phyloP scores from a whole-genome alignment of 2,113 vertebrate species.

The Petrocephalus zakoni region DNA sequence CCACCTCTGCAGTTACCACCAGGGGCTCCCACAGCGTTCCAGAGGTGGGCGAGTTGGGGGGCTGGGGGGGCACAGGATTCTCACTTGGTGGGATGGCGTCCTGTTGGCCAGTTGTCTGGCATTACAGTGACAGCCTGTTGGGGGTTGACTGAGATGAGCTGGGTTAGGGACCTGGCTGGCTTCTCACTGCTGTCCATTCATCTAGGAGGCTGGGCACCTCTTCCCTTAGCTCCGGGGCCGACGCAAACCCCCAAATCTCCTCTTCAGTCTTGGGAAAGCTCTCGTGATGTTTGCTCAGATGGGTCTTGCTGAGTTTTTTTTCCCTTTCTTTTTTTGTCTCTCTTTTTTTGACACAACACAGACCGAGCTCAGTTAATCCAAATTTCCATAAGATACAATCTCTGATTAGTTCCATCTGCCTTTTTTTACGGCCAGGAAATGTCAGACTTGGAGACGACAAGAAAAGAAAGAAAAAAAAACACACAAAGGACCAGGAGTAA shows the following conservation, averaged over 20 bases:
- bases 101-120: not conserved
- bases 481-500: not conserved
- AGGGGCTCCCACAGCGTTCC: not conserved
- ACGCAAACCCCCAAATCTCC: not conserved
- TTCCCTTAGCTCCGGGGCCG: not conserved
- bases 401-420: constrained; percentile 5
- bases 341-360: not conserved
- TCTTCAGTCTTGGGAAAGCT: not conserved
- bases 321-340: no score
- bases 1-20: not conserved
- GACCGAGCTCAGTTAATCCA: not conserved
- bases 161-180: not conserved
- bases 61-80: not conserved
- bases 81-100: not conserved
- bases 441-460: not conserved
- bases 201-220: not conserved
- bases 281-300: not conserved
- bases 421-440: not conserved
- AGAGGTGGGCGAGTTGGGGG: not conserved
- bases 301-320: not conserved
- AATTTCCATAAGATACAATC: constrained; percentile 3
- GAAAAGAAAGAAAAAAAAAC: not conserved
- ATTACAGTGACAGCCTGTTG: not conserved
- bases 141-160: not conserved
- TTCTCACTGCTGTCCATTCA: not conserved